Conservation (phyloP, 2,888 invertebrate species). For the Sclerodermus sp. region DNA sequence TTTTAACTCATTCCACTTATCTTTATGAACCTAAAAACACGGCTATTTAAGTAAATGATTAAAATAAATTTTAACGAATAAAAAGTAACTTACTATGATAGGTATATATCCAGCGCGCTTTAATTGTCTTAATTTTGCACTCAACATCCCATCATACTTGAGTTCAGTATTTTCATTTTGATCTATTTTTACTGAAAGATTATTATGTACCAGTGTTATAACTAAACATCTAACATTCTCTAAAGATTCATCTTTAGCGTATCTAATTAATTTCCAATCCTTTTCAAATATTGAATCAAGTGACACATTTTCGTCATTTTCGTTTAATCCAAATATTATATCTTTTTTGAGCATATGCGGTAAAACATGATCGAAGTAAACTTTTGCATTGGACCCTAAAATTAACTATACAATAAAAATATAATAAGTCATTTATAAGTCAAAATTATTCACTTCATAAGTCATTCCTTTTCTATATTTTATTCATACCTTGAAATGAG, state of each 20-base stretch:
- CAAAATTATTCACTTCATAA: neutral
- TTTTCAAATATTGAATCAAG: constrained; percentile 28
- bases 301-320: constrained; percentile 57
- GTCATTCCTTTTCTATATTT: constrained; percentile 15
- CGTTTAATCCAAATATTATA: constrained; percentile 65
- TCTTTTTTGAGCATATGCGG: constrained; percentile 71
- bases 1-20: constrained; percentile 37
- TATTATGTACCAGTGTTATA: constrained; percentile 59
- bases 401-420: constrained; percentile 36
- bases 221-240: constrained; percentile 60
- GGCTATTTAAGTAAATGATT: neutral
- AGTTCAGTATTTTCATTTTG: constrained; percentile 5
- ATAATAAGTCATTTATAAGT: constrained; percentile 7
- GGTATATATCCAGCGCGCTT: constrained; percentile 58
- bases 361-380: constrained; percentile 54
- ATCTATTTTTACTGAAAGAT: constrained; percentile 13
- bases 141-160: constrained; percentile 62
- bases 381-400: constrained; percentile 43
- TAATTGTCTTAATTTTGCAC: constrained; percentile 69
- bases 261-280: constrained; percentile 28
- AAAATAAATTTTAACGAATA: neutral
- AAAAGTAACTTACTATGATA: constrained; percentile 36
- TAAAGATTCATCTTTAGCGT: constrained; percentile 24
- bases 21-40: constrained; percentile 16
- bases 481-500: constrained; percentile 5